These are phyloP conservation scores for Ispidina picta DNA, from an alignment of 2,797 vertebrate species.

Conservation along the genomic window DNA sequence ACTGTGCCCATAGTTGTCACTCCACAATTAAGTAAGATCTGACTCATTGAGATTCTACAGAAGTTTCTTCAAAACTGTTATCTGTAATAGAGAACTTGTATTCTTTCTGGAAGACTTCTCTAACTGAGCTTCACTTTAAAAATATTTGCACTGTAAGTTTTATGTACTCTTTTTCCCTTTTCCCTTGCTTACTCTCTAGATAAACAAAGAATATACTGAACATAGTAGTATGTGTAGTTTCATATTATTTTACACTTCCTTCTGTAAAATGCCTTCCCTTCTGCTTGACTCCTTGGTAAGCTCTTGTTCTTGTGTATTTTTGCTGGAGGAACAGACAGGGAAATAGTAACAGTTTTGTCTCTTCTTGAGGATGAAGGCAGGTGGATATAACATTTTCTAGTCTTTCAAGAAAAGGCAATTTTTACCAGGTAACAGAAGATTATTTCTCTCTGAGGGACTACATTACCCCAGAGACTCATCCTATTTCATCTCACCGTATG, in stretches of 20 bases:
- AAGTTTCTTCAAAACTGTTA: neutral
- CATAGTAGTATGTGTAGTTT: neutral
- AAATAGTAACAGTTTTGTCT: slow-evolving; percentile 22
- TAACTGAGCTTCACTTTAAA: neutral
- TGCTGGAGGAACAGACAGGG: neutral
- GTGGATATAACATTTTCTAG: neutral
- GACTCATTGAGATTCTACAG: neutral
- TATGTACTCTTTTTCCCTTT: neutral
- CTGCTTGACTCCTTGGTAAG: neutral
- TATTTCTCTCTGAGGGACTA: slow-evolving; percentile 8
- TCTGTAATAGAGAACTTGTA: neutral
- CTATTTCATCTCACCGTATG: neutral
- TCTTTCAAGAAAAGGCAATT: slow-evolving; percentile 31
- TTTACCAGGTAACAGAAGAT: slow-evolving; percentile 14
- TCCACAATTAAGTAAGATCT: accelerated
- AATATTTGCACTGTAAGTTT: neutral
- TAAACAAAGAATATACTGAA: neutral
- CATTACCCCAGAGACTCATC: neutral
- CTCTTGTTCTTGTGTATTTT: neutral
- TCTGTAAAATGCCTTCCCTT: neutral
- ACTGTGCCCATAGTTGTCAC: neutral
- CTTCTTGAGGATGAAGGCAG: neutral
- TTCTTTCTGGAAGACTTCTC: neutral
- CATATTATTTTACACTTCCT: neutral
- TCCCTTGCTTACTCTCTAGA: neutral